Evolutionary conservation across 2,113 vertebrate genomes (phyloP).

Genomic region (Chloropsis cyanopogon): DNA sequence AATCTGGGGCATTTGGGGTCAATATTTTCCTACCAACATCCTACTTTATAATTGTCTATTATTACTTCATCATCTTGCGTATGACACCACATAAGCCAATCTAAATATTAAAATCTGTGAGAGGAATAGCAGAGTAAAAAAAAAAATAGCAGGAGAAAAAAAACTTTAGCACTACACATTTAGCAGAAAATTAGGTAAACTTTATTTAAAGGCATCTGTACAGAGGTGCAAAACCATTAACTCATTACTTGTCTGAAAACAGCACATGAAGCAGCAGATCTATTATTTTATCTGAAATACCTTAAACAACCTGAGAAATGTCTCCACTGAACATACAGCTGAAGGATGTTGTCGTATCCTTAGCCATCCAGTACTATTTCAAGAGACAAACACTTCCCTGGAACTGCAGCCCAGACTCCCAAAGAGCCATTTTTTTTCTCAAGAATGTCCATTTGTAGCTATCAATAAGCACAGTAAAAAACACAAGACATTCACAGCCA

Average conservation of each 20-base stretch:
- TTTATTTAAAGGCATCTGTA: neutral
- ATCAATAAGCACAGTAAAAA: neutral
- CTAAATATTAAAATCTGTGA: neutral
- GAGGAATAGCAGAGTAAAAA: neutral
- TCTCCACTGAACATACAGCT: fast-evolving
- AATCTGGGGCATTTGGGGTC: neutral
- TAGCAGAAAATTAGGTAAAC: neutral
- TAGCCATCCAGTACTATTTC: neutral
- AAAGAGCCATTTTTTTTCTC: neutral
- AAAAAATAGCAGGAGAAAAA: neutral
- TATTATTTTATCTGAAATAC: neutral
- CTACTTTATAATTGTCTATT: neutral
- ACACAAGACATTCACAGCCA: neutral
- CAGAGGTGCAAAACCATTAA: neutral
- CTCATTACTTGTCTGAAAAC: neutral
- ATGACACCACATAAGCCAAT: neutral
- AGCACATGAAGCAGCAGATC: neutral
- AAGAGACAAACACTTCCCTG: neutral
- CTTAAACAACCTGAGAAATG: neutral
- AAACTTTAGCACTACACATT: neutral
- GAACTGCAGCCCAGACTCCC: neutral
- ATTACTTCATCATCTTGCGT: neutral
- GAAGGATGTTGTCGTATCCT: neutral
- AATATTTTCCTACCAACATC: neutral
- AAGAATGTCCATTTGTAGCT: neutral